Conservation (phyloP, 1,140 invertebrate genomes). For the Wiebesia pumilae region DNA sequence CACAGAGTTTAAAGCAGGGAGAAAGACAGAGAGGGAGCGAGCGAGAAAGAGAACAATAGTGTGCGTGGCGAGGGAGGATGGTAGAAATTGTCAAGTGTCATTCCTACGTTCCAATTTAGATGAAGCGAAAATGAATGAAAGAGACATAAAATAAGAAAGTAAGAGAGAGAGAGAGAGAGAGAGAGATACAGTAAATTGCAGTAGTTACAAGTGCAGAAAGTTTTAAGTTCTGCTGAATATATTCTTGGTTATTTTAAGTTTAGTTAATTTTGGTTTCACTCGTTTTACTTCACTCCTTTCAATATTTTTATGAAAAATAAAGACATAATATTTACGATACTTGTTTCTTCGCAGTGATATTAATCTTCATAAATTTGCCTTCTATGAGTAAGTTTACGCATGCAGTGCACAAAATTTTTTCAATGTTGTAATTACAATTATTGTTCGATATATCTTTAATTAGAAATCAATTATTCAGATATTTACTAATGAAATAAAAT, state of each 20-base stretch:
- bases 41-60: not conserved
- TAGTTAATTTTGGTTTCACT: not conserved
- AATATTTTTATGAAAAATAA: too few relatives aligned
- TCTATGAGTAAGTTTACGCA: not conserved
- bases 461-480: not conserved
- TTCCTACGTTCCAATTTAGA: conserved; percentile 32
- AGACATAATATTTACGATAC: too few relatives aligned
- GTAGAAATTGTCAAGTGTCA: conserved; percentile 24
- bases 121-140: not conserved
- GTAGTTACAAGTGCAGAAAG: not conserved
- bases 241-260: not conserved
- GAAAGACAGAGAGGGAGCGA: not conserved
- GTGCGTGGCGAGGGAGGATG: not conserved
- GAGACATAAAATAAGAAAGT: not conserved
- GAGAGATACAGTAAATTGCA: not conserved
- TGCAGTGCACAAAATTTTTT: too few relatives aligned
- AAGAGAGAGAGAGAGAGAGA: not conserved
- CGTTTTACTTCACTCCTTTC: too few relatives aligned
- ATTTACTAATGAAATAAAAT: not conserved
- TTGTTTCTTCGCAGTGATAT: too few relatives aligned
- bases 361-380: not conserved
- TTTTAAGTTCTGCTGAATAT: not conserved
- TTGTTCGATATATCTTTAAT: not conserved
- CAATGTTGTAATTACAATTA: not conserved
- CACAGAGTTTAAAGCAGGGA: not conserved